Evolutionary conservation across 37 sponge, comb jelly and placozoan genomes (phyloP), one percentile per base, ranked within the genome.

Genomic region (Haliclona indistincta): DNA sequence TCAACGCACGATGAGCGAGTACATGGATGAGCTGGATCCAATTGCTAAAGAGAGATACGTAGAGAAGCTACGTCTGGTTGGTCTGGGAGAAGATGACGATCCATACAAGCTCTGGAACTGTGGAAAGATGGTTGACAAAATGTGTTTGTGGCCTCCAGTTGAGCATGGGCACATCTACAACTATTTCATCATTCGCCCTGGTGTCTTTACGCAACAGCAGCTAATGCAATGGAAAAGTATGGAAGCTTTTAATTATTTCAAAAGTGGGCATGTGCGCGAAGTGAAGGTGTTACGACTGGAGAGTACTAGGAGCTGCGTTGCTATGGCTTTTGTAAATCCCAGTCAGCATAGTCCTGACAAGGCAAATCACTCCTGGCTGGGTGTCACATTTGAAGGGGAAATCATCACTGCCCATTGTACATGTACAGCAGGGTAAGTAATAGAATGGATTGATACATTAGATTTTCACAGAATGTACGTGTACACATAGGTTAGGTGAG

Each of bases 201-300:
- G 65, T 3, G 34, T 64, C 65, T 64, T 30, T 32, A 64, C 65
- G 20, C 30, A 32, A 30, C 30, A 64, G 65, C 65, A 64, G 37
- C 22, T 64, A 32, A 2, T 64, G 65, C 65, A 64, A 32, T 64
- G 65, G 65, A 64, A 64, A 35, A 30, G 37, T 36, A 20, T 77
- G 65, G 77, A 77, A 11, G 77, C 67, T 15, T 77, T 64, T 45
- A 77, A 66, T 23, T 78, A 78, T 33, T 78, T 56, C 60, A 4
- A 43, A 47, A 49, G 56, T n/a, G 79, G 79, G 0, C 69, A 68
- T 26, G 79, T 78, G 11, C 34, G 79, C 35, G 54, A 54, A 25
- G 69, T 78, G 54, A 44, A 25, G 68, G 30, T 68, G 5, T 47
- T 8, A 13, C 28, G 68, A n/a, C 19, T 53, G 26, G 47, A 7